A percentile compares a stretch with the other conserved stretches of the same genome.
phyloP scores from a whole-genome alignment of 1,140 invertebrate genomes.

The Temnothorax curvispinosus region DNA sequence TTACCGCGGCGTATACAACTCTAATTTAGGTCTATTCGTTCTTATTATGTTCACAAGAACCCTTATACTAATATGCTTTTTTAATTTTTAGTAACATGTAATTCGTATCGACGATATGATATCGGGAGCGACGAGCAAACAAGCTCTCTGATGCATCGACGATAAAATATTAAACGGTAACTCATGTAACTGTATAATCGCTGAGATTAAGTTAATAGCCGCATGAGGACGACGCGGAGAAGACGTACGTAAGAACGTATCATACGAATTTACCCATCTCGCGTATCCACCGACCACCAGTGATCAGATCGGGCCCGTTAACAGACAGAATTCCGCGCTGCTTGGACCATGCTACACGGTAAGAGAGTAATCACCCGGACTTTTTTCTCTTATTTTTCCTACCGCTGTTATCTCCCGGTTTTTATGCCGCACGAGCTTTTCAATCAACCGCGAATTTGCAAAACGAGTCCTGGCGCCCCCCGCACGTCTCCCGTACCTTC shows the following conservation, averaged over 20 bases:
- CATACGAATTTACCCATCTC: constrained; percentile 50
- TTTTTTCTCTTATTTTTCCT: background rate
- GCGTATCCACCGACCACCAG: constrained; percentile 13
- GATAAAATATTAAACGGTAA: constrained; percentile 64
- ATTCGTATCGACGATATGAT: constrained; percentile 13
- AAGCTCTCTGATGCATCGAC: background rate
- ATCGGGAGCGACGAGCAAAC: constrained; percentile 30
- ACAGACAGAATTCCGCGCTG: constrained; percentile 24
- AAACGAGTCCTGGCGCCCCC: constrained; percentile 72
- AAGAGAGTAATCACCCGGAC: constrained; percentile 52
- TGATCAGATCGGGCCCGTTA: constrained; percentile 15
- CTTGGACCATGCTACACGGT: constrained; percentile 1
- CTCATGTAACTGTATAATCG: constrained; percentile 56
- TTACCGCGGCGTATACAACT: background rate
- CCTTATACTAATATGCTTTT: background rate
- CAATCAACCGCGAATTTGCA: constrained; percentile 81
- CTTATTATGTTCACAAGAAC: background rate
- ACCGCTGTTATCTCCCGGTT: constrained; percentile 10
- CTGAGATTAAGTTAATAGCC: constrained; percentile 65
- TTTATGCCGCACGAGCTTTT: constrained; percentile 72
- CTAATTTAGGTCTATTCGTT: background rate
- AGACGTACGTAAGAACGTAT: background rate
- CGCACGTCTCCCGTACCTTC: background rate
- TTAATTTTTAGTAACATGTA: constrained; percentile 13
- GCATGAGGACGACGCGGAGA: background rate